Evolutionary conservation across 2,113 vertebrate genomes (phyloP).

Genomic region (Siphamia tubifer): DNA sequence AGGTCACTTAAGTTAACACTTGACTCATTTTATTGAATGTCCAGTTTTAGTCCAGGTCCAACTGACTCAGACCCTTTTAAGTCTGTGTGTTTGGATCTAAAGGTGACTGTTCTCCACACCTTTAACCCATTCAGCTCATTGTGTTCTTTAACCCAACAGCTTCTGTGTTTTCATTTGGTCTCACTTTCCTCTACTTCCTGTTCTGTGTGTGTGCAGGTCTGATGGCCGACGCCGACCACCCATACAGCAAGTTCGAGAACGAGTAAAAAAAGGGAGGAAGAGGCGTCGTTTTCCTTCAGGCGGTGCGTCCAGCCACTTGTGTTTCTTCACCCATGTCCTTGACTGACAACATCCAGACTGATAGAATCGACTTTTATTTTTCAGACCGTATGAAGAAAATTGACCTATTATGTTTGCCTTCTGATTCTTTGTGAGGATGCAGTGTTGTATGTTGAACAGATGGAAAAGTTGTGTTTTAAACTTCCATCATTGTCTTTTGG

Average conservation of each 20-base stretch:
- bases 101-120: no score
- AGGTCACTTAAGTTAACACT: no score
- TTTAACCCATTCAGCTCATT: no score
- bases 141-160: no score
- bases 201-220: slow-evolving; percentile 77
- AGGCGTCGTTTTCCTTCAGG: no score
- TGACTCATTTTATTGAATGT: no score
- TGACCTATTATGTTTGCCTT: not conserved
- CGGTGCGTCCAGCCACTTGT: not conserved
- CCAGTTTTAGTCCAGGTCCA: no score
- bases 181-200: not conserved
- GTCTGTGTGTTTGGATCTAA: no score
- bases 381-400: not conserved
- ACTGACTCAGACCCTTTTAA: no score
- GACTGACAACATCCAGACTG: not conserved
- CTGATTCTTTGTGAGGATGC: not conserved
- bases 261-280: slow-evolving; percentile 74
- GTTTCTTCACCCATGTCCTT: not conserved
- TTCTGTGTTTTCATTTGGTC: not conserved
- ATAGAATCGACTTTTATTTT: no score
- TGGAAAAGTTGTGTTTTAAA: slow-evolving; percentile 27
- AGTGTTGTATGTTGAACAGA: not conserved
- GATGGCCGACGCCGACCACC: slow-evolving; percentile 86
- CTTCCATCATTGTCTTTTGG: not conserved
- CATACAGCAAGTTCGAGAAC: slow-evolving; percentile 89